These are phyloP conservation scores for Halcyon malimbica DNA, from an alignment of 2,113 vertebrate species.

Conservation along the genomic window DNA sequence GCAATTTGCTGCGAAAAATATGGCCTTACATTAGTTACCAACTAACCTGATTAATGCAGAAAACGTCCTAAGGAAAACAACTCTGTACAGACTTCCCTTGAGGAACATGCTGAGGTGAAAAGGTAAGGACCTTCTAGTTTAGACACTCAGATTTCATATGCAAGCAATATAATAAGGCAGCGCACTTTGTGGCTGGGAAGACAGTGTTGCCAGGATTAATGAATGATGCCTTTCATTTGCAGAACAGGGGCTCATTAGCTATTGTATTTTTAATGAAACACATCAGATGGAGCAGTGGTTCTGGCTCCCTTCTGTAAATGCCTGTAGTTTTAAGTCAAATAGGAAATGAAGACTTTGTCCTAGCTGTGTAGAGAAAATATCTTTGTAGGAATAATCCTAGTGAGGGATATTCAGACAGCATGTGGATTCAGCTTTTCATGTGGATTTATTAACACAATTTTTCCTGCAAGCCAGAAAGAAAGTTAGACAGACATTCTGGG, in stretches of 20 bases:
- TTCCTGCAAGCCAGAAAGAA: neutral
- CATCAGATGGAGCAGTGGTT: neutral
- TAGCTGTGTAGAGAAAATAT: neutral
- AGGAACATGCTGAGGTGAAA: neutral
- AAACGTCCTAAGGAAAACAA: neutral
- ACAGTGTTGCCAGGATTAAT: neutral
- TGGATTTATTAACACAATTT: conserved; percentile 30
- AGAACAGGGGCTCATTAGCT: neutral
- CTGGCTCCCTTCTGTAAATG: neutral
- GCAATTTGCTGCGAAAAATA: neutral
- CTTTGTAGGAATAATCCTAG: neutral
- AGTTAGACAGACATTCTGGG: conserved; percentile 21
- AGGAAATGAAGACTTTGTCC: neutral
- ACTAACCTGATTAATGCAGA: neutral
- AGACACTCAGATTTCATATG: neutral
- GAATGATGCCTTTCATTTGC: neutral
- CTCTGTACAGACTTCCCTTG: neutral
- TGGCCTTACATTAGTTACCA: neutral
- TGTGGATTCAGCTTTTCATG: neutral
- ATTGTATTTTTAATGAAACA: neutral
- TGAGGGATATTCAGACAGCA: neutral
- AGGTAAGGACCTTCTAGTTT: neutral
- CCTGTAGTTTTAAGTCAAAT: neutral
- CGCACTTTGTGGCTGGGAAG: neutral
- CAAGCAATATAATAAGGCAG: neutral